Evolutionary conservation across 2,888 invertebrate species (phyloP), one percentile per base, ranked within the genome.

Genomic region (Brenthis ino): DNA sequence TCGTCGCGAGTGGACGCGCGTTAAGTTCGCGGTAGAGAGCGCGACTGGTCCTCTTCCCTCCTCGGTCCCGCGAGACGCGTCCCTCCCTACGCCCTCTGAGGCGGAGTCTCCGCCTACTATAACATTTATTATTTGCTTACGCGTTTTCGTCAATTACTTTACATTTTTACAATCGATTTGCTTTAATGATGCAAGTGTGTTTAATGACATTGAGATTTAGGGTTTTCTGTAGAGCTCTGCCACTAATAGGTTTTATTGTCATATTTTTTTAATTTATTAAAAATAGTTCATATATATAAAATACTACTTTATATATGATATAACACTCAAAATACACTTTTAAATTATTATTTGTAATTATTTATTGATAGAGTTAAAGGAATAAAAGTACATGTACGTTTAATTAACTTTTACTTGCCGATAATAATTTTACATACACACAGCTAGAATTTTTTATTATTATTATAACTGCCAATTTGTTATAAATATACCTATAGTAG

Each of bases 21-120:
- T 75, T 79, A 75, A 77, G 82, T 79, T 78, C 88, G 90, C 91
- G 88, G 82, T 84, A 77, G 85, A 82, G 83, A 83, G 77, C 82
- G 83, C 89, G 85, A 93, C 92, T 93, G 90, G 85, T 83, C 85
- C 88, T 88, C 89, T 83, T 81, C 86, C 88, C 89, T 89, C 83
- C 85, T 87, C 75, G 77, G 67, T 72, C 76, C 72, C 76, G 78
- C 79, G 79, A 79, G 80, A 83, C 80, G 77, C 77, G 85, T 83
- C 84, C 91, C 91, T 90, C 91, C 90, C 89, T 82, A 87, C 90
- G 90, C 89, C 90, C 85, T 82, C 77, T 12, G 76, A 81, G 89
- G 87, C 87, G 87, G 85, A 75, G 85, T 81, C 71, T 71, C 76
- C 85, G 85, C 86, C 88, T 85, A 80, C 79, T 75, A 57, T 58